Percentiles rank a stretch among this genome's conserved stretches.
These are phyloP conservation scores for Hemaris fuciformis DNA, from an alignment of 2,888 invertebrate species.

Conservation along the genomic window DNA sequence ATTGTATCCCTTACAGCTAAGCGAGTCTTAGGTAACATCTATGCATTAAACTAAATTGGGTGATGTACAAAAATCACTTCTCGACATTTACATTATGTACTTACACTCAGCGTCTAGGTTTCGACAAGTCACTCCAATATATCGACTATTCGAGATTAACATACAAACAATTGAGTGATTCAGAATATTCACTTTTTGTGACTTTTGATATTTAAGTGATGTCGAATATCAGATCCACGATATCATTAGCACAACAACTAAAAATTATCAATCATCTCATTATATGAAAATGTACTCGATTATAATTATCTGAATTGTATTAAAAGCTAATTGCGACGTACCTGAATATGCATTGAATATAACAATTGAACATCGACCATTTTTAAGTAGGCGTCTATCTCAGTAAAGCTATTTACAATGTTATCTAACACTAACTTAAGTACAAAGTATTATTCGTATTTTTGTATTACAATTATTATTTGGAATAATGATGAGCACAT, in stretches of 20 bases:
- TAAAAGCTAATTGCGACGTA: neutral
- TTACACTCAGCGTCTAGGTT: neutral
- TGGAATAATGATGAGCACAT: constrained; percentile 10
- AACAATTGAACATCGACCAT: constrained; percentile 1
- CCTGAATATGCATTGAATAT: neutral
- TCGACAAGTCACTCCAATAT: neutral
- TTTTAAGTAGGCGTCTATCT: constrained; percentile 12
- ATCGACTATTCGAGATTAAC: neutral
- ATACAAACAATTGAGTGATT: no score
- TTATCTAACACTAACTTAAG: constrained; percentile 10
- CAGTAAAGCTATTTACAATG: constrained; percentile 16
- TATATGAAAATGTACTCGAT: neutral
- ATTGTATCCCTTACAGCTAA: constrained; percentile 45
- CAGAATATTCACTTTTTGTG: neutral
- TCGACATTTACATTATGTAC: neutral
- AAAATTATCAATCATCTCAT: neutral
- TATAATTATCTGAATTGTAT: neutral
- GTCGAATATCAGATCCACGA: neutral
- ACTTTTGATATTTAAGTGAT: no score
- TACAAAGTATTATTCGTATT: constrained; percentile 8
- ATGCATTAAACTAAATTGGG: neutral
- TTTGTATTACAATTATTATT: constrained; percentile 4
- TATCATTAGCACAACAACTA: neutral
- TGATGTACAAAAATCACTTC: constrained; percentile 1
- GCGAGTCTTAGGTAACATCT: constrained; percentile 17